Conservation (phyloP, 2,888 invertebrate genomes). For the Spilosoma lubricipeda region DNA sequence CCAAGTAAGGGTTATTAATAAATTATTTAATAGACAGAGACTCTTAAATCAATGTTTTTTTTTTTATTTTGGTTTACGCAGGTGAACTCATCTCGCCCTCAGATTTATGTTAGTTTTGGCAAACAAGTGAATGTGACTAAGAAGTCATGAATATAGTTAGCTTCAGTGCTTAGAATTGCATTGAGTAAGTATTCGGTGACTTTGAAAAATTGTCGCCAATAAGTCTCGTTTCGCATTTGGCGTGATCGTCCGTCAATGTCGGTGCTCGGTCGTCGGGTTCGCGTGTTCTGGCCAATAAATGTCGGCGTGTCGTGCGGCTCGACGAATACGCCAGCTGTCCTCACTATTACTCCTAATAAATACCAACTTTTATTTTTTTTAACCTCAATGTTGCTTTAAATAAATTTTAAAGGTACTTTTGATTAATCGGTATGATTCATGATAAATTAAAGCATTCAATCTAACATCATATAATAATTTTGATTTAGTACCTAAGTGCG, state of each 20-base stretch:
- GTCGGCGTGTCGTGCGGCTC: constrained; percentile 59
- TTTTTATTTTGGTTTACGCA: neutral
- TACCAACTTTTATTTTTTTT: constrained; percentile 10
- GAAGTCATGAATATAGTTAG: constrained; percentile 59
- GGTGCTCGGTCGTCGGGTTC: constrained; percentile 57
- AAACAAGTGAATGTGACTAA: constrained; percentile 4
- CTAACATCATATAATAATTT: neutral
- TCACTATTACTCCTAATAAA: constrained; percentile 48
- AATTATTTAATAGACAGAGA: neutral
- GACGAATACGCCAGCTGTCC: constrained; percentile 42
- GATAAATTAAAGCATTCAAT: neutral
- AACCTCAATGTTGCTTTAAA: neutral
- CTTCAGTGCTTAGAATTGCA: constrained; percentile 57
- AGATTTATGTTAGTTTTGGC: neutral
- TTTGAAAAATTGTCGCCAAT: constrained; percentile 80
- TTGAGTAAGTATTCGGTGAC: constrained; percentile 64
- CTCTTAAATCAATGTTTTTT: neutral
- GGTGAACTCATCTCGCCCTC: no score
- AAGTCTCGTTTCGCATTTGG: constrained; percentile 77
- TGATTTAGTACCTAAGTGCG: neutral
- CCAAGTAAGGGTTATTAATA: no score
- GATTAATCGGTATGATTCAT: neutral
- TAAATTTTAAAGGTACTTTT: neutral
- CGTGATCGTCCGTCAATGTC: constrained; percentile 79
- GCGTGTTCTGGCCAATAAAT: constrained; percentile 68